Percentiles rank a stretch among this genome's conserved stretches.
phyloP scores from a whole-genome alignment of 2,797 vertebrate species.

The Thunnus albacares region DNA sequence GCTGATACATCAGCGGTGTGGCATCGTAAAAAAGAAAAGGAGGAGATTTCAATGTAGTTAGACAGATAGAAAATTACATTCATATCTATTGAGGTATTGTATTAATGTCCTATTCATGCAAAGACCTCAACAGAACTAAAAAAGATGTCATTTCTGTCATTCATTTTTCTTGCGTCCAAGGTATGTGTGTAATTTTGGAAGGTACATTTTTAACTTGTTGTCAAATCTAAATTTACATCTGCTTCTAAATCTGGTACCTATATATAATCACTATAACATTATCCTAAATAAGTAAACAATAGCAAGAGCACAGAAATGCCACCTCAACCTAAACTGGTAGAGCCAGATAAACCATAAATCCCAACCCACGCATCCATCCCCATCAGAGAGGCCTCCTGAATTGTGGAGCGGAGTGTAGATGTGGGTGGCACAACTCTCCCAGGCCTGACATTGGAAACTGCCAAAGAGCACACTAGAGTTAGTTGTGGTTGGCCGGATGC shows the following conservation, averaged over 20 bases:
- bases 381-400: constrained; percentile 76
- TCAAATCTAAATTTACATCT: constrained; percentile 34
- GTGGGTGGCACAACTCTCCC: constrained; percentile 84
- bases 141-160: neutral
- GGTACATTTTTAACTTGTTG: constrained; percentile 37
- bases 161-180: constrained; percentile 6
- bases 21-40: neutral
- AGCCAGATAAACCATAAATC: constrained; percentile 64
- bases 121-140: constrained; percentile 7
- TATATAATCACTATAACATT: constrained; percentile 40
- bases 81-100: neutral
- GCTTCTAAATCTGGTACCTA: constrained; percentile 20
- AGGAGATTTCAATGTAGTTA: neutral
- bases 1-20: neutral
- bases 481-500: constrained; percentile 88
- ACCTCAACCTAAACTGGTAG: constrained; percentile 54
- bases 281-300: constrained; percentile 60
- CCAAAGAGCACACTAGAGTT: constrained; percentile 87
- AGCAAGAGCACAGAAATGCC: constrained; percentile 52
- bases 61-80: constrained; percentile 6
- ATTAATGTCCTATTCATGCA: constrained; percentile 20
- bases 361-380: constrained; percentile 65
- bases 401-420: constrained; percentile 73
- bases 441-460: constrained; percentile 84
- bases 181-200: constrained; percentile 33